Evolutionary conservation across 2,888 invertebrate genomes (phyloP).

Genomic region (Iselma pallidipennis): DNA sequence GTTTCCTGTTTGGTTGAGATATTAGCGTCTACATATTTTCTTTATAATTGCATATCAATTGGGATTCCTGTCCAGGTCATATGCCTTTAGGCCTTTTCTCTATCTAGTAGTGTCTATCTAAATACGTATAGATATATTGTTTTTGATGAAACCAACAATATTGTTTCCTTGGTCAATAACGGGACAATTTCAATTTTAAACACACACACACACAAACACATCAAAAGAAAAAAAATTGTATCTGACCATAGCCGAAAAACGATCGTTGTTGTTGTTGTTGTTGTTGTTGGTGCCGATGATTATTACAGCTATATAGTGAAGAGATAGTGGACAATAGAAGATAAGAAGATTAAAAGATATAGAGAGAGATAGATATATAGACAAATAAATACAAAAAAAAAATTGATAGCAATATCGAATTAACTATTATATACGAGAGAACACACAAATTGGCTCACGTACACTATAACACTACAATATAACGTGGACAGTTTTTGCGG

Average conservation of each 20-base stretch:
- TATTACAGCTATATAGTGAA: constrained; percentile 9
- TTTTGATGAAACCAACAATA: constrained; percentile 42
- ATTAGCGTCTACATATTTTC: background rate
- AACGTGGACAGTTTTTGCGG: constrained; percentile 39
- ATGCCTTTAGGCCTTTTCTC: constrained; percentile 30
- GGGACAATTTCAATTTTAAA: constrained; percentile 40
- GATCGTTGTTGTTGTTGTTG: background rate
- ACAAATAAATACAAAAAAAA: constrained; percentile 31
- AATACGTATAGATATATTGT: constrained; percentile 1
- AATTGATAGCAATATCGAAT: constrained; percentile 46
- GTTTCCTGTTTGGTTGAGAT: background rate
- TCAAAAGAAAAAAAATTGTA: background rate
- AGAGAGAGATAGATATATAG: background rate
- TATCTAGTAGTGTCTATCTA: background rate
- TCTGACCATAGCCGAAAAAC: background rate
- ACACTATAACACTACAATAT: constrained; percentile 20
- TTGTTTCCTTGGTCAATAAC: constrained; percentile 45
- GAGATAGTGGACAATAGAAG: too few relatives aligned
- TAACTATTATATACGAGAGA: constrained; percentile 27
- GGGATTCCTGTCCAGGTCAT: constrained; percentile 43
- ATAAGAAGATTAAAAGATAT: background rate
- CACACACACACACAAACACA: constrained; percentile 20
- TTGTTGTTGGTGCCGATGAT: background rate
- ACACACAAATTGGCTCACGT: constrained; percentile 50
- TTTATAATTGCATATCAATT: constrained; percentile 43